Evolutionary conservation across 2,888 invertebrate genomes (phyloP).

Genomic region (Torymus auratus): DNA sequence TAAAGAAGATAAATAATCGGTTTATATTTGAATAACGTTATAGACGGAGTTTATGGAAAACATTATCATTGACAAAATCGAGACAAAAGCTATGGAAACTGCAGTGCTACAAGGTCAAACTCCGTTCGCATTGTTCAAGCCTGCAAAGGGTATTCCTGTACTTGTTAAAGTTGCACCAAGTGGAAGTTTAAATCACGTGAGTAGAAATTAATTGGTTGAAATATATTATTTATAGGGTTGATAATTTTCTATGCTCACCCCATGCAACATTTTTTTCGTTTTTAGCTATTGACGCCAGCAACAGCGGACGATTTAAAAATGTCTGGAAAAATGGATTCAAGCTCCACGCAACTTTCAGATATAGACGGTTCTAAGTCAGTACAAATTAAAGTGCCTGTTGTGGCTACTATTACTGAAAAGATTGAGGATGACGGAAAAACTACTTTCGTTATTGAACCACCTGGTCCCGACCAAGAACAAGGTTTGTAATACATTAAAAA

Average conservation of each 20-base stretch:
- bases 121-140: constrained; percentile 84
- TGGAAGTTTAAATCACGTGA: constrained; percentile 75
- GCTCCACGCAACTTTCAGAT: constrained; percentile 67
- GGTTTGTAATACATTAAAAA: constrained; percentile 62
- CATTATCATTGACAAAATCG: constrained; percentile 84
- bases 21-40: constrained; percentile 39
- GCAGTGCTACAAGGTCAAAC: constrained; percentile 82
- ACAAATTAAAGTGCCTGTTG: constrained; percentile 81
- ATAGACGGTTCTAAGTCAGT: constrained; percentile 75
- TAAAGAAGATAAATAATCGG: too few species aligned
- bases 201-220: background rate
- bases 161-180: constrained; percentile 81
- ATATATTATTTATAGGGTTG: too few species aligned
- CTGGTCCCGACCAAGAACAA: constrained; percentile 73
- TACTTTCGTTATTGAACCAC: constrained; percentile 79
- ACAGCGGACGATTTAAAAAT: constrained; percentile 84
- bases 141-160: constrained; percentile 82
- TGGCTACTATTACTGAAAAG: constrained; percentile 80
- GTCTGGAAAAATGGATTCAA: constrained; percentile 80
- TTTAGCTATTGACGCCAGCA: constrained; percentile 84
- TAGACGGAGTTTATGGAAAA: constrained; percentile 77
- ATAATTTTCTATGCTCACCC: too few species aligned
- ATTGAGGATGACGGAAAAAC: constrained; percentile 78
- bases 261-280: constrained; percentile 25
- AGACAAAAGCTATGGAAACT: constrained; percentile 84